Evolutionary conservation across 2,797 vertebrate genomes (phyloP), one percentile per base, ranked within the genome.

Genomic region (Gallinago nigripennis): DNA sequence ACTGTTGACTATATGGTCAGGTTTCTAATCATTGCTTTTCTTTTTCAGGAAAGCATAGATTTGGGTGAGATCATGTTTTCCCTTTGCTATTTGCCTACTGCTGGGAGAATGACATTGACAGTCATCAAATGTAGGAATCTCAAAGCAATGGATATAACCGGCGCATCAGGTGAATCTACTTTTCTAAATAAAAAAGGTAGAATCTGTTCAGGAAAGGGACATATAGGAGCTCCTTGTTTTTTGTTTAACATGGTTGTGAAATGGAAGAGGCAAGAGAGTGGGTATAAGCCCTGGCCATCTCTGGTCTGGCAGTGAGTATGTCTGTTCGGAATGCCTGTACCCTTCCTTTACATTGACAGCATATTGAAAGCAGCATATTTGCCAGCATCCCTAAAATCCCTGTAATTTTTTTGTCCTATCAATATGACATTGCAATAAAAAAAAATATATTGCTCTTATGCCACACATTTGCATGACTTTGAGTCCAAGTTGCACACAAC

Each of bases 51-150:
- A 96, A 99, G 99, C 30, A 97, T 99, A 94, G 99, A 99, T 97
- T 98, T 99, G 95, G 99, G 99, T 50, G 99, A 99, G 97, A 99
- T 99, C 97, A 99, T 99, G 99, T 99, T 99, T 98, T 99, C 99
- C 70, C 98, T 99, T 94, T 99, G 99, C 97, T 99, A 99, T 97
- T 98, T 99, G 90, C 99, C 99, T 84, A 99, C 99, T 63, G 99
- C 99, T 16, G 99, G 99, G 31, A 98, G 99, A 80, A 99, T 99
- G 99, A 99, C 99, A 45, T 97, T 99, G 82, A 99, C 99, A 1
- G 99, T 99, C 96, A 99, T 99, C 98, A 99, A 99, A 97, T 99
- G 99, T 97, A 98, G 99, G 93, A 99, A 99, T 97, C 98, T 99
- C 95, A 99, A 99, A 98, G 99, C 99, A 86, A 99, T 99, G 99